phyloP scores from a whole-genome alignment of 2,113 vertebrate genomes.

The Mesocricetus auratus region DNA sequence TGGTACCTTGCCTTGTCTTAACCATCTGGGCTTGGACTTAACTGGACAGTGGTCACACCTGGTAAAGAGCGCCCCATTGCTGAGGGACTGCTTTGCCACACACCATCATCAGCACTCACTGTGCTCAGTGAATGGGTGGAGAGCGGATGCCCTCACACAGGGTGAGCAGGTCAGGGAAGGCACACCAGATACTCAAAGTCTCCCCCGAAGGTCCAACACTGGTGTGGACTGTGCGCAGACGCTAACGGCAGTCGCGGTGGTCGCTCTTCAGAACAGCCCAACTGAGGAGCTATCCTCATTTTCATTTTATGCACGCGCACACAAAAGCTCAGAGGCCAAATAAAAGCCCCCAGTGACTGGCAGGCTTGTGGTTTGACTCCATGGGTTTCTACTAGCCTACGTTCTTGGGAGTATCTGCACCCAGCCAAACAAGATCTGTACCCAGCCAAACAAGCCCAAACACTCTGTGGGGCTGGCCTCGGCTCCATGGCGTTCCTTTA shows the following conservation, averaged over 20 bases:
- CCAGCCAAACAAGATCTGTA: no score
- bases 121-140: no score
- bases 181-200: not conserved
- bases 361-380: not conserved
- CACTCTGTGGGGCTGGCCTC: no score
- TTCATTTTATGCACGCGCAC: not conserved
- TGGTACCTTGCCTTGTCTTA: not conserved
- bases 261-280: not conserved
- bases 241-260: not conserved
- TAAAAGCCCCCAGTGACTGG: not conserved
- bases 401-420: not conserved
- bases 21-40: not conserved
- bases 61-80: not conserved
- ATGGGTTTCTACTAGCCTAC: not conserved
- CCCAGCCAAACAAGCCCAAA: not conserved
- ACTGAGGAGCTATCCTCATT: not conserved
- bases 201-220: not conserved
- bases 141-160: not conserved
- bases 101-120: not conserved
- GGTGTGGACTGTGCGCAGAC: not conserved
- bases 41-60: not conserved
- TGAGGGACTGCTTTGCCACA: not conserved
- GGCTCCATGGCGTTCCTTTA: not conserved
- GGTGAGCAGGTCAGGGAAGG: not conserved
- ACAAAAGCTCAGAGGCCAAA: conserved; percentile 10